These are phyloP conservation scores for Trogon melanurus DNA, from an alignment of 2,113 vertebrate species.

Conservation along the genomic window DNA sequence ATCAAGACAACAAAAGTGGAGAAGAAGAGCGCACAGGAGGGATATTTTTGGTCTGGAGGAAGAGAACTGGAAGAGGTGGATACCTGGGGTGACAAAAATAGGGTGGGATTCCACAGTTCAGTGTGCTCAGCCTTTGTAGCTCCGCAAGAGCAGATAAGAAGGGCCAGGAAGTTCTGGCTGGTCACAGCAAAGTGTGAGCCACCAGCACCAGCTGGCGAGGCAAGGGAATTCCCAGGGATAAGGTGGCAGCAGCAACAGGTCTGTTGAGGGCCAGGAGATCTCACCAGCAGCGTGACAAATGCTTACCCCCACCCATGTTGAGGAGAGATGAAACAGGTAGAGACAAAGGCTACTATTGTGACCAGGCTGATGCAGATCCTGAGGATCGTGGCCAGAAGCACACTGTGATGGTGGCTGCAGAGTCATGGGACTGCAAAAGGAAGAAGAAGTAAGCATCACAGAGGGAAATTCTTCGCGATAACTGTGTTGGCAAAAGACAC, in stretches of 20 bases:
- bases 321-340: background rate
- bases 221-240: background rate
- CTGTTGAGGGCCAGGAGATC: background rate
- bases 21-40: background rate
- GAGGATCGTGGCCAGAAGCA: background rate
- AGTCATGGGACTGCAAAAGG: background rate
- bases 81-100: background rate
- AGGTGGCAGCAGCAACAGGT: background rate
- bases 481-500: background rate
- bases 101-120: background rate
- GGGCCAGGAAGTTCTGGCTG: background rate
- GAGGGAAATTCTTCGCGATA: background rate
- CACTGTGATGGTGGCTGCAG: background rate
- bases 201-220: background rate
- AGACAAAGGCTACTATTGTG: background rate
- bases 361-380: background rate
- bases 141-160: background rate
- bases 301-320: background rate
- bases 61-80: background rate
- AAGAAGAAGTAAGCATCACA: background rate
- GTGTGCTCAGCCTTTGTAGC: accelerated
- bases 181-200: background rate
- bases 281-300: background rate
- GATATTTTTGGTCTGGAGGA: background rate
- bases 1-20: background rate